Evolutionary conservation across 2,888 invertebrate genomes (phyloP).

Genomic region (Dromius quadrimaculatus): DNA sequence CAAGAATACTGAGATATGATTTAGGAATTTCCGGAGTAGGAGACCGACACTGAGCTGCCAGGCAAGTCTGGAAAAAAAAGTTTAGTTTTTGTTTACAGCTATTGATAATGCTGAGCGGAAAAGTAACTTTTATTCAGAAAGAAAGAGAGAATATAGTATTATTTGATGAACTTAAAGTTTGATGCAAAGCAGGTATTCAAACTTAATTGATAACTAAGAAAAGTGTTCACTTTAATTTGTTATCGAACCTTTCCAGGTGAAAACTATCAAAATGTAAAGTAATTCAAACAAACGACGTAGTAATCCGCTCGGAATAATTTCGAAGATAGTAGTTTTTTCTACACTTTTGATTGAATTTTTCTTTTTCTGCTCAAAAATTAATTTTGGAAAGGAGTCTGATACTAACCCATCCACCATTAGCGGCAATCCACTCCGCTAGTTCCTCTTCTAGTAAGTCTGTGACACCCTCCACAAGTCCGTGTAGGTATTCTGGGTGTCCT

Average conservation of each 20-base stretch:
- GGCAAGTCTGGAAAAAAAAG: constrained; percentile 63
- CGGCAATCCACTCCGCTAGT: constrained; percentile 82
- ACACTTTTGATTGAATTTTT: too few species aligned
- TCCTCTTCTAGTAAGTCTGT: constrained; percentile 79
- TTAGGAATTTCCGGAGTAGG: constrained; percentile 63
- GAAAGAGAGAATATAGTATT: neutral
- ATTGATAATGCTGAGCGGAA: too few species aligned
- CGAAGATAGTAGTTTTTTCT: too few species aligned
- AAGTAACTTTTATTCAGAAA: neutral
- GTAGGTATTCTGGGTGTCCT: constrained; percentile 82
- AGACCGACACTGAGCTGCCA: constrained; percentile 64
- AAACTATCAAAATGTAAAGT: too few species aligned
- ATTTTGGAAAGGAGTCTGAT: constrained; percentile 22
- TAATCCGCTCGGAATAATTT: too few species aligned
- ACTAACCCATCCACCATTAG: constrained; percentile 88
- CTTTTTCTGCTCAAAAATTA: neutral
- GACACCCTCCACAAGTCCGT: constrained; percentile 82
- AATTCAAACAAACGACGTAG: too few species aligned
- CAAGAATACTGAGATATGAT: constrained; percentile 40
- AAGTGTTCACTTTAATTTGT: too few species aligned
- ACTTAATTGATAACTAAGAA: too few species aligned
- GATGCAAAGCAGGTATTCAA: too few species aligned
- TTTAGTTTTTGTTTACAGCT: neutral
- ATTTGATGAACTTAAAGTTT: too few species aligned
- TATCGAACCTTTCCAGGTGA: too few species aligned